Conservation (phyloP, 2,888 invertebrate genomes). For the Cynaeus angustus region DNA sequence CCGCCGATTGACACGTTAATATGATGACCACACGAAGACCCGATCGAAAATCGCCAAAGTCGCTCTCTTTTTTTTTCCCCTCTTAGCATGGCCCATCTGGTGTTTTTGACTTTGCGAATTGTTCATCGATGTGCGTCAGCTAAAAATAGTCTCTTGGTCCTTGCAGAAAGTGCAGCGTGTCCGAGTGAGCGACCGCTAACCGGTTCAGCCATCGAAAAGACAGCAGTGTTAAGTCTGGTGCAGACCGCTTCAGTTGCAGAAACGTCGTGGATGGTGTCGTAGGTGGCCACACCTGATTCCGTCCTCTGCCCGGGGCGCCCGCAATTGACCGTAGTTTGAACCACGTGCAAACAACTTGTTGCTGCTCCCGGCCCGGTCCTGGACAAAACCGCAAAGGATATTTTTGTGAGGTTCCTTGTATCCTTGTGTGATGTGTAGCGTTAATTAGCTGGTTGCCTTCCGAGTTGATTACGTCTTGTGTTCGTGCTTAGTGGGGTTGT, state of each 20-base stretch:
- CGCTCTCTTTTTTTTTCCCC: no score
- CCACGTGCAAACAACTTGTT: conserved; percentile 64
- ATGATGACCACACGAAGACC: no score
- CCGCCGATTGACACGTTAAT: no score
- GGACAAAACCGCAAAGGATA: conserved; percentile 22
- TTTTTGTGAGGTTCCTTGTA: conserved; percentile 38
- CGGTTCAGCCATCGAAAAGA: conserved; percentile 49
- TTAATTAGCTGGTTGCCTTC: conserved; percentile 43
- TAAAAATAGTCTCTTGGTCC: conserved; percentile 48
- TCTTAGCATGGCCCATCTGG: no score
- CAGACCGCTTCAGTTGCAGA: conserved; percentile 39
- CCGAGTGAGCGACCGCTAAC: conserved; percentile 52
- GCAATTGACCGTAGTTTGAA: conserved; percentile 32
- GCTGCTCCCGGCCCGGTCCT: conserved; percentile 52
- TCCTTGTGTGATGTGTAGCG: conserved; percentile 36
- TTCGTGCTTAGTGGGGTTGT: conserved; percentile 44
- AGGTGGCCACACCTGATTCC: conserved; percentile 31
- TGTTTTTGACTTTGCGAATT: neutral
- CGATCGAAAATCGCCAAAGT: no score
- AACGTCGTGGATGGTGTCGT: conserved; percentile 33
- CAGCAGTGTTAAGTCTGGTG: conserved; percentile 46
- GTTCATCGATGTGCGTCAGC: conserved; percentile 22
- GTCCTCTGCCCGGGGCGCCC: conserved; percentile 48
- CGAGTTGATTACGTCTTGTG: conserved; percentile 43
- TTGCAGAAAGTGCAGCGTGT: conserved; percentile 48